Percentiles rank a stretch among this genome's conserved stretches.
These are phyloP conservation scores for Siniperca obscura DNA, from an alignment of 2,797 vertebrate species.

Conservation along the genomic window DNA sequence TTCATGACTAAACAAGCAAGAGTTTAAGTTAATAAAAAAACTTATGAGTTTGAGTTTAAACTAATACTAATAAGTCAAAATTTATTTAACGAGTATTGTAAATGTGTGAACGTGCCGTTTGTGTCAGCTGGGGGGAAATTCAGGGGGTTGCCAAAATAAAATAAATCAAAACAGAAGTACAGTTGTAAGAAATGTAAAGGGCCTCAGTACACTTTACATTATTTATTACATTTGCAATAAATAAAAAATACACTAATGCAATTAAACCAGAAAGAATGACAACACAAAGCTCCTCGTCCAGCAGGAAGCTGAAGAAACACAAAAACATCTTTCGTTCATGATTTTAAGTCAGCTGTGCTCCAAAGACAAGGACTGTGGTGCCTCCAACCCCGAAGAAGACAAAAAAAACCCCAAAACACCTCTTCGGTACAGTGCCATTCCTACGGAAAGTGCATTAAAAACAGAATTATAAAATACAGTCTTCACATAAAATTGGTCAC, in stretches of 20 bases:
- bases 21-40: no score
- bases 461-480: slow-evolving; percentile 6
- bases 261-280: background rate
- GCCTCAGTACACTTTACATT: background rate
- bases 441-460: slow-evolving; percentile 40
- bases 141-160: background rate
- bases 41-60: no score
- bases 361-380: background rate
- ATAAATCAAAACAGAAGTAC: background rate
- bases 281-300: slow-evolving; percentile 30
- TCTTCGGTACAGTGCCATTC: background rate
- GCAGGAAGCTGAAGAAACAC: slow-evolving; percentile 48
- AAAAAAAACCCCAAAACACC: background rate
- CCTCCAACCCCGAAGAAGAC: background rate
- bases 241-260: slow-evolving; percentile 28
- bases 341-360: background rate
- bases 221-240: slow-evolving; percentile 61
- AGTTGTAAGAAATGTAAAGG: background rate
- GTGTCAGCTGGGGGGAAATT: background rate
- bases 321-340: background rate
- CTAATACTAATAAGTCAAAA: background rate
- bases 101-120: no score
- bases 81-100: background rate
- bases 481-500: background rate
- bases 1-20: background rate